phyloP scores from a whole-genome alignment of 2,888 invertebrate species.

The Lamproptera curius region DNA sequence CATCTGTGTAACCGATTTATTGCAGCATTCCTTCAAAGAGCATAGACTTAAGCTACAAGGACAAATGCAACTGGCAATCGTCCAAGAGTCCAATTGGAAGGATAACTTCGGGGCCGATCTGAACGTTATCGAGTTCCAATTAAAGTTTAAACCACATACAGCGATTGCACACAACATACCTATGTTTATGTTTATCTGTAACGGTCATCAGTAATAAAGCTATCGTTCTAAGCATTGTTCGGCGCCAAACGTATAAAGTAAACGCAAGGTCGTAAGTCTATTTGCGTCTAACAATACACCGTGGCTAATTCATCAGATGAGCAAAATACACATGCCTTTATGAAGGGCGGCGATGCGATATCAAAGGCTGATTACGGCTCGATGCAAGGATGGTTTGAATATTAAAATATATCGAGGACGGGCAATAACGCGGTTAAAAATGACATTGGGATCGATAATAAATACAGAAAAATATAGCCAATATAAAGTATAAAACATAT shows the following conservation, averaged over 20 bases:
- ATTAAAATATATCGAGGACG: constrained; percentile 29
- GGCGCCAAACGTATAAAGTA: constrained; percentile 18
- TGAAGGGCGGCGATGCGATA: constrained; percentile 13
- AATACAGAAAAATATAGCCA: no score
- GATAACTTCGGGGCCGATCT: no score
- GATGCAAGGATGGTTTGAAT: constrained; percentile 17
- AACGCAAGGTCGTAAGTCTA: constrained; percentile 20
- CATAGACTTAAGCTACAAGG: not conserved
- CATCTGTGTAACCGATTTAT: no score
- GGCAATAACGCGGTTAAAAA: constrained; percentile 8
- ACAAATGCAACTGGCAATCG: not conserved
- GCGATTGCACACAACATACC: not conserved
- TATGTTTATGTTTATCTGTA: not conserved
- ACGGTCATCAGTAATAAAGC: not conserved
- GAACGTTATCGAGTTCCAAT: no score
- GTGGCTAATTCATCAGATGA: constrained; percentile 16
- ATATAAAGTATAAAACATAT: no score
- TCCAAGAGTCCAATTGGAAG: not conserved
- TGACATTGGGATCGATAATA: no score
- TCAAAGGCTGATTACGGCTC: constrained; percentile 19
- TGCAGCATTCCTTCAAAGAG: no score
- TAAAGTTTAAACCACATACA: not conserved
- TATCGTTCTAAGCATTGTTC: constrained; percentile 2
- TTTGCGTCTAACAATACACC: constrained; percentile 13
- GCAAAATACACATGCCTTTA: constrained; percentile 15